phyloP scores from a whole-genome alignment of 2,888 invertebrate genomes.

The Euzetes globulus region DNA sequence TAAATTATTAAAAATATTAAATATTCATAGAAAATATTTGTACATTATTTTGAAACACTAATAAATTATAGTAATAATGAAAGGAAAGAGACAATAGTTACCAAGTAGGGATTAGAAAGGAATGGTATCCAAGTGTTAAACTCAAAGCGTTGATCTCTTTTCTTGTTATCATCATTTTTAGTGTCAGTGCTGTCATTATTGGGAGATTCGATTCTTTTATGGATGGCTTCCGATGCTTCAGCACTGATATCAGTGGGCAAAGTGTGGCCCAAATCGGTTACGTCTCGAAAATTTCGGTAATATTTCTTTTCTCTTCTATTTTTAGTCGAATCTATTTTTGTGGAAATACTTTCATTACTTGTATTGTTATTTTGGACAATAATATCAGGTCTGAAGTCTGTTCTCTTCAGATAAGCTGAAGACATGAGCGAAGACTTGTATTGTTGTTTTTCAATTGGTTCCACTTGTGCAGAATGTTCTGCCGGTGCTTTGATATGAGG shows the following conservation, averaged over 20 bases:
- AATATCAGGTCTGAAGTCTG: slow-evolving; percentile 11
- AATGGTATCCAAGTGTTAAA: slow-evolving; percentile 22
- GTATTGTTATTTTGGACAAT: slow-evolving; percentile 1
- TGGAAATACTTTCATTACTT: neutral
- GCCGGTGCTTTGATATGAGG: neutral
- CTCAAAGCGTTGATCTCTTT: neutral
- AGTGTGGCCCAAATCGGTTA: neutral
- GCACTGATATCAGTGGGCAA: neutral
- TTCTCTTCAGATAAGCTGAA: neutral
- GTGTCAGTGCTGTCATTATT: slow-evolving; percentile 8
- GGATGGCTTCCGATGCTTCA: neutral
- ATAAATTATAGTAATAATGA: neutral
- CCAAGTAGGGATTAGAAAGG: slow-evolving; percentile 15
- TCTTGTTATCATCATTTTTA: neutral
- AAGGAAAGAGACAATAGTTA: neutral
- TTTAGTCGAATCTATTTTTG: neutral
- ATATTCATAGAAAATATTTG: no score
- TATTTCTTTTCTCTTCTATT: neutral
- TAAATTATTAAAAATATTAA: no score
- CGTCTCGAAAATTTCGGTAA: neutral
- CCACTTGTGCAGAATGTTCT: neutral
- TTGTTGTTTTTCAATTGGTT: neutral
- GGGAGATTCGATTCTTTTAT: neutral
- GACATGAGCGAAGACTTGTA: neutral
- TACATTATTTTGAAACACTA: no score